A percentile compares a stretch with the other conserved stretches of the same genome.
These are phyloP conservation scores for Mantis religiosa DNA, from an alignment of 2,888 invertebrate genomes.

Conservation along the genomic window DNA sequence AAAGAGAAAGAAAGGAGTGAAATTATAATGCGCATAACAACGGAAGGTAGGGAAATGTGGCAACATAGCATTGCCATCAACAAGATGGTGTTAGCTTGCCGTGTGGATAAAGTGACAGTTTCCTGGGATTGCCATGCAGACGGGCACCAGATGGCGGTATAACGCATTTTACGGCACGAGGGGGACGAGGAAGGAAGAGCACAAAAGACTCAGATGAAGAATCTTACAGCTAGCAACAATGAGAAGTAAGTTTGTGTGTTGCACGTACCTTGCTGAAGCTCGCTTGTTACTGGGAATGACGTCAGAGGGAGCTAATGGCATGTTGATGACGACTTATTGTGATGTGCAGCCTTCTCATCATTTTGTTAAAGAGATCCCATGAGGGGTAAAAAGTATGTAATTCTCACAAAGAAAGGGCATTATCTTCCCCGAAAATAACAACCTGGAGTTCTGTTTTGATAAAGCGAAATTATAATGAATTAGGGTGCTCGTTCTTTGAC, in stretches of 20 bases:
- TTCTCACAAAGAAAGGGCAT: neutral
- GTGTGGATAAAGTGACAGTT: neutral
- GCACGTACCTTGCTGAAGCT: neutral
- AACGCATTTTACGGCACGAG: neutral
- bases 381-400: neutral
- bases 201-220: neutral
- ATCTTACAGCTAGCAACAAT: neutral
- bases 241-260: neutral
- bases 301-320: neutral
- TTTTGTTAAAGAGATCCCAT: neutral
- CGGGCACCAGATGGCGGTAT: neutral
- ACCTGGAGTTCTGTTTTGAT: neutral
- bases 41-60: neutral
- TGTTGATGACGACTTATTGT: neutral
- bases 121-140: neutral
- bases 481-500: neutral
- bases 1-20: neutral
- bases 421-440: neutral
- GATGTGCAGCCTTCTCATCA: neutral
- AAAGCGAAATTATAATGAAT: neutral
- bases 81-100: neutral
- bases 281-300: neutral
- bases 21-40: neutral
- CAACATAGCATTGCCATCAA: neutral
- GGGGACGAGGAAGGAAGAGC: neutral